Base-by-base conservation (phyloP, 1,140 invertebrate genomes). In the Papilio aristodemus region DNA sequence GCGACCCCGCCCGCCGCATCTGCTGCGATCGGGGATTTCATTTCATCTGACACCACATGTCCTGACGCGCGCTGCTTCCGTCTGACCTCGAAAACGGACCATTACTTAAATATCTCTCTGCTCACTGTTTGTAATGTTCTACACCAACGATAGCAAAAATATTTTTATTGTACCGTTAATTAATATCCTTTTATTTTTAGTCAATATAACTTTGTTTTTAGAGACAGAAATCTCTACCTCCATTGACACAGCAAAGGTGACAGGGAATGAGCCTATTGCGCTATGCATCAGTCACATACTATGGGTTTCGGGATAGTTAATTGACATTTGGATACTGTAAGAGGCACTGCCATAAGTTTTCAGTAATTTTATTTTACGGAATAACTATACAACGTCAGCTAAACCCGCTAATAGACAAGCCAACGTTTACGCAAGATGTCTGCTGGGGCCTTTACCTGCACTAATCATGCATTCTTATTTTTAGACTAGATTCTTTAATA, bases 21-120 rank as follows among this genome's bases (percentile, higher is more conserved):
- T 88, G 83, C 81, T 86, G 71, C 79, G 79, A 85, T 79, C 77
- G 82, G 79, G 76, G 77, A 80, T 86, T 85, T 85, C 80, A 85
- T 84, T 75, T 73, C 72, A 73, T 37, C 27, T 75, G 72, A 77
- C 73, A 68, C 77, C 84, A 86, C 71, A 82, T 89, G 81, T 84
- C 75, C 70, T 67, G 25, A 59, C 68, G 64, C 68, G 67, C 74
- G 67, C 69, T 66, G 59, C 71, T 76, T 77, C 77, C 80, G 72
- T 76, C 76, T 75, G 74, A 68, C 68, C 59, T 50, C 68, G 54
- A 63, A 59, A 71, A 17, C 41, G 17, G 17, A 50, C 43, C 14
- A 54, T 54, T 25, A 54, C 46, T 54, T 54, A 54, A 54, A 54
- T 19, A 54, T 54, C 46, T 22, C n/a, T 25, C 46, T 19, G 17